phyloP scores from a whole-genome alignment of 2,113 vertebrate species.

The Paracanthobrama guichenoti region DNA sequence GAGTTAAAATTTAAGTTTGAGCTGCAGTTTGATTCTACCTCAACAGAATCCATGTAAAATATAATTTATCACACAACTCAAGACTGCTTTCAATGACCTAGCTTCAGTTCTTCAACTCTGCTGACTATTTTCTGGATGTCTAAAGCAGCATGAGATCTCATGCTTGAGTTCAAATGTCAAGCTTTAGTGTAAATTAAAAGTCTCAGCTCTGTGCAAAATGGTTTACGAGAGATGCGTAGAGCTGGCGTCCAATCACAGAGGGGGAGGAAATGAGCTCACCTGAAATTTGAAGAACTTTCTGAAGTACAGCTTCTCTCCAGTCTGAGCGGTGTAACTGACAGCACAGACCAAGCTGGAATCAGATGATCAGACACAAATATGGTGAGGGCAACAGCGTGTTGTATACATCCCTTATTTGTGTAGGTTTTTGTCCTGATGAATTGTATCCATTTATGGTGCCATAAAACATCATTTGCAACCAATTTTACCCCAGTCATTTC shows the following conservation, averaged over 20 bases:
- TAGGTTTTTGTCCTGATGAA: not conserved
- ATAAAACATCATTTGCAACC: not conserved
- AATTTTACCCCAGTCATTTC: not conserved
- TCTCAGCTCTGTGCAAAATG: conserved; percentile 63
- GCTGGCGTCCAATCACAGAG: not conserved
- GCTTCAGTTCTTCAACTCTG: not conserved
- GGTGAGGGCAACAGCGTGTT: not conserved
- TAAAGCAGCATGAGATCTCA: not conserved
- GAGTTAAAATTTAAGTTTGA: conserved; percentile 71
- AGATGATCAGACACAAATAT: not conserved
- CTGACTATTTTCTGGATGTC: not conserved
- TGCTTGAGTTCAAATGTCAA: not conserved
- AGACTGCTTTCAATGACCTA: not conserved
- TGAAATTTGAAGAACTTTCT: conserved; percentile 99
- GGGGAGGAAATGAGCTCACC: conserved; percentile 72
- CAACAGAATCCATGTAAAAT: conserved; percentile 44
- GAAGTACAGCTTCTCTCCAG: conserved; percentile 98
- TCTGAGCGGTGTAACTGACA: conserved; percentile 94
- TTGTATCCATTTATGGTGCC: not conserved
- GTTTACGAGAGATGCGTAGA: conserved; percentile 52
- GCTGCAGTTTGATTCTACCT: conserved; percentile 61
- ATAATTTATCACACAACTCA: not conserved
- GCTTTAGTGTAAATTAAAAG: conserved; percentile 51
- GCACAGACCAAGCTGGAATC: conserved; percentile 92
- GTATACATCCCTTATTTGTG: no score